A percentile compares a stretch with the other conserved stretches of the same genome.
Conservation (phyloP, 2,797 vertebrate genomes). For the Chiloscyllium punctatum region DNA sequence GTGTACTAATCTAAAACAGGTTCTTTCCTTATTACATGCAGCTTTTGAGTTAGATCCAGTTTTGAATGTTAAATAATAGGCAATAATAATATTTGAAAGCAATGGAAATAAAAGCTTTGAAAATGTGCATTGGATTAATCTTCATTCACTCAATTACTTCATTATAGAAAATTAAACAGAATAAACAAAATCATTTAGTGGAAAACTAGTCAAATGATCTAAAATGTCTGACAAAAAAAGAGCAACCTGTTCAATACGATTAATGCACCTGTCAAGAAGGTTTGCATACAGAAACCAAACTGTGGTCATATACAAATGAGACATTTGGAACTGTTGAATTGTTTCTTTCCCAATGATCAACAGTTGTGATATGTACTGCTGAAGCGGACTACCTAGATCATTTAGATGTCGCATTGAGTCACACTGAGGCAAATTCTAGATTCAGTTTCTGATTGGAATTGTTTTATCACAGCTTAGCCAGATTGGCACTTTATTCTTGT, state of each 20-base stretch:
- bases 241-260: neutral
- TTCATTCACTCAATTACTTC: neutral
- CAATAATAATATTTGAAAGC: neutral
- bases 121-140: neutral
- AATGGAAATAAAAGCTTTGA: neutral
- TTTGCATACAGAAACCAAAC: constrained; percentile 7
- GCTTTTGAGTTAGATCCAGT: neutral
- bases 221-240: neutral
- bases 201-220: neutral
- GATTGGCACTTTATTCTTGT: neutral
- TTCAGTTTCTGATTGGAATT: neutral
- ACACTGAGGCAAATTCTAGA: neutral
- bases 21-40: neutral
- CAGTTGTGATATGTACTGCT: neutral
- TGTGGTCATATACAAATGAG: neutral
- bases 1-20: neutral
- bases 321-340: neutral
- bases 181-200: neutral
- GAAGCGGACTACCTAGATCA: neutral
- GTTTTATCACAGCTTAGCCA: neutral
- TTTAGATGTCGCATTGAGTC: neutral
- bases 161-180: neutral
- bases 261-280: neutral
- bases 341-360: neutral
- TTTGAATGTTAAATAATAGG: neutral